A percentile compares a stretch with the other conserved stretches of the same genome.
These are phyloP conservation scores for Yoshiicerus persimilis DNA, from an alignment of 1,140 invertebrate genomes.

Conservation along the genomic window DNA sequence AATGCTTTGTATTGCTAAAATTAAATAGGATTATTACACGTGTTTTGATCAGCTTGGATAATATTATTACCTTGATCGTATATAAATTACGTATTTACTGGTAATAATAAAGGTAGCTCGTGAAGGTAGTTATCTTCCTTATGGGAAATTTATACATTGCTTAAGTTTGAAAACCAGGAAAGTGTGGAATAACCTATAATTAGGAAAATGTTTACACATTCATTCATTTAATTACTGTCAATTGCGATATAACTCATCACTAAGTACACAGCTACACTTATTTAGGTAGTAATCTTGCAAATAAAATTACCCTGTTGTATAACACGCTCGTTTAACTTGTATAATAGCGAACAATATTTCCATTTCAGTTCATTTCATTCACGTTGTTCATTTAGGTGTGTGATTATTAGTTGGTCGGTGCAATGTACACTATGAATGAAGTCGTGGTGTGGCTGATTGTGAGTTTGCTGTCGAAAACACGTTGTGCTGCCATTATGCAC, in stretches of 20 bases:
- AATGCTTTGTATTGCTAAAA: background rate
- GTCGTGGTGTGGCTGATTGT: background rate
- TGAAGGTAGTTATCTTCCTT: background rate
- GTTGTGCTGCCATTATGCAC: background rate
- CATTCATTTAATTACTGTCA: background rate
- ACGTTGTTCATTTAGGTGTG: background rate
- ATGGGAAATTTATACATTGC: background rate
- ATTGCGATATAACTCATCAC: background rate
- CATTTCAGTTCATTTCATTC: background rate
- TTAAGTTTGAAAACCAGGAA: background rate
- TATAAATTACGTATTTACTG: background rate
- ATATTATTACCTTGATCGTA: background rate
- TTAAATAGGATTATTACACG: background rate
- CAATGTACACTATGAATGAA: no score
- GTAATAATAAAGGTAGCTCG: background rate
- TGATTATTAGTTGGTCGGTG: background rate
- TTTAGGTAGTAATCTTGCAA: background rate
- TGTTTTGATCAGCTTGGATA: background rate
- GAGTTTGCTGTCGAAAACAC: background rate
- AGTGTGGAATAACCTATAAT: background rate
- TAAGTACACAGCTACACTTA: background rate
- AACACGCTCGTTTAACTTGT: background rate
- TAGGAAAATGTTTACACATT: background rate
- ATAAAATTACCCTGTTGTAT: background rate
- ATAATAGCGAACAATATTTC: background rate